Conservation (phyloP, 2,888 invertebrate genomes). For the Amitus sp. region DNA sequence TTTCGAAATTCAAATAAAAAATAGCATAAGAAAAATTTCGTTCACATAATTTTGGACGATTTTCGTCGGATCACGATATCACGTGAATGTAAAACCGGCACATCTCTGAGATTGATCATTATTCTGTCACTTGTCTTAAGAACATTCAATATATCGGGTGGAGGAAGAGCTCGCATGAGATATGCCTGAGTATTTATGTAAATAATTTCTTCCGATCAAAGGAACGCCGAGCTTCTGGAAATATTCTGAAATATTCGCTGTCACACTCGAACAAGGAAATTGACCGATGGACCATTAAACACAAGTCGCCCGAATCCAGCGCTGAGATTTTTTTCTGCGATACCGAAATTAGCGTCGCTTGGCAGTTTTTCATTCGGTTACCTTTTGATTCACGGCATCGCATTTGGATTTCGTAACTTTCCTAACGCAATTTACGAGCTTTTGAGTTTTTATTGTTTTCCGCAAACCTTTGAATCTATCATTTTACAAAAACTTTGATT, state of each 20-base stretch:
- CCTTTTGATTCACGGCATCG: too few relatives aligned
- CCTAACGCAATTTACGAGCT: too few relatives aligned
- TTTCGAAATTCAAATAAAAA: not conserved
- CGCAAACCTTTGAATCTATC: too few relatives aligned
- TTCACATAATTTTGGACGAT: too few relatives aligned
- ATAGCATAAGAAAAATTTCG: too few relatives aligned
- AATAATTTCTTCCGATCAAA: constrained; percentile 32
- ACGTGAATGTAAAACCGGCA: constrained; percentile 25
- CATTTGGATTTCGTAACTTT: too few relatives aligned
- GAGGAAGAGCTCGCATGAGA: constrained; percentile 19
- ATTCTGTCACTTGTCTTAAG: constrained; percentile 27
- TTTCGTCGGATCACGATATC: too few relatives aligned
- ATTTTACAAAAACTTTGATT: too few relatives aligned
- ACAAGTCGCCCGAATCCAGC: constrained; percentile 22
- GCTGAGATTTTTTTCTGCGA: constrained; percentile 1
- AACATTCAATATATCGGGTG: constrained; percentile 28
- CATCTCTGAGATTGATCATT: constrained; percentile 38
- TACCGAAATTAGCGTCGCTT: too few relatives aligned
- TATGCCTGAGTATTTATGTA: constrained; percentile 36
- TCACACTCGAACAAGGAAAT: constrained; percentile 35
- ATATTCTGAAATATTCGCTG: constrained; percentile 32
- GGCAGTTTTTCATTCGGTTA: not conserved
- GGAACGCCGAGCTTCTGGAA: constrained; percentile 26
- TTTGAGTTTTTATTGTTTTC: too few relatives aligned
- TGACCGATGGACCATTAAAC: constrained; percentile 34